Evolutionary conservation across 1,140 invertebrate species (phyloP), one percentile per base, ranked within the genome.

Genomic region (Atta cephalotes): DNA sequence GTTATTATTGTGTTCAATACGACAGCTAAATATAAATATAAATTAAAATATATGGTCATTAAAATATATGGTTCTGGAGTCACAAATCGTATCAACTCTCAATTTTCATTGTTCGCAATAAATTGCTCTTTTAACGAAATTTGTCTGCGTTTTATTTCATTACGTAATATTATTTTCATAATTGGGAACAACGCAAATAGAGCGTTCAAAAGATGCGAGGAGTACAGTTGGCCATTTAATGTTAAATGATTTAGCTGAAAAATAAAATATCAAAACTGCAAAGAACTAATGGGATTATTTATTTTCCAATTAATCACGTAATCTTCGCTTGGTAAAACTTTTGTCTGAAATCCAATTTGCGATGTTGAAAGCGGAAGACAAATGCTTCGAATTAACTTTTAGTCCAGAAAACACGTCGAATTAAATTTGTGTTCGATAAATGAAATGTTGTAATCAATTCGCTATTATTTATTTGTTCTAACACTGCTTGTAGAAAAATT

Each of bases 41-140:
- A 76, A 84, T 84, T 74, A 62, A 63, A 84, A 84, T 51, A 35
- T 31, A 51, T 74, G 62, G 28, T 62, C 21, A 84, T 84, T 74
- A 62, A 63, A 84, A 84, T 51, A 35, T 31, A 51, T 74, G 62
- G 28, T 62, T 51, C 51, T 45, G 14, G n/a, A 7, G 25, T 18
- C 65, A 3, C 78, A 74, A 84, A 62, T 76, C 18, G 0, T 31
- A 79, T 66, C 39, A 21, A 14, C 53, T 35, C 12, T 10, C 56
- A 74, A 82, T 82, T 53, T 84, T 1, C 79, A 72, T 28, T 81
- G 72, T 84, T 62, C 39, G 39, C 4, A 9, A 74, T 74, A 5
- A 74, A 45, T 74, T 62, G 25, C 70, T 25, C 56, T 62, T 62
- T 51, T 31, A 9, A 49, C 25, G 6, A 31, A 84, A 63, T 63